Percentiles rank a stretch among this genome's conserved stretches.
These are phyloP conservation scores for Zoanthus sansibaricus DNA, from an alignment of 92 coral and sea anemone species.

Conservation along the genomic window DNA sequence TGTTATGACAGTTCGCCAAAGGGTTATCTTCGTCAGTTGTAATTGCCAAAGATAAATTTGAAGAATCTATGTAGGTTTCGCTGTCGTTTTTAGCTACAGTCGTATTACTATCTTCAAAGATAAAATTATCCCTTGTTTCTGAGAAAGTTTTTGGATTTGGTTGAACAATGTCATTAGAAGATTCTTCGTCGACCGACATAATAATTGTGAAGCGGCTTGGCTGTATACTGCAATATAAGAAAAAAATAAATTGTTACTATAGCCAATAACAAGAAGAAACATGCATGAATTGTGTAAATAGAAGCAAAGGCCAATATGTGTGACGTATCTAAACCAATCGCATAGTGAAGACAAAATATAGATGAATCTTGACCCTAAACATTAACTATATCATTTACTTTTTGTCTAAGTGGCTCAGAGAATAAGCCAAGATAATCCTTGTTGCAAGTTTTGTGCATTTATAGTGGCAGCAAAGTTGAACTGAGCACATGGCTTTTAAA, in stretches of 20 bases:
- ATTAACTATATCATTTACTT: background rate
- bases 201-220: background rate
- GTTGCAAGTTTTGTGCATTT: background rate
- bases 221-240: constrained; percentile 31
- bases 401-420: background rate
- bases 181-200: constrained; percentile 29
- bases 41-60: background rate
- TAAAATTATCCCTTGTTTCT: constrained; percentile 11
- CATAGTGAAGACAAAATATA: constrained; percentile 6
- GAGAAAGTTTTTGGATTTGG: background rate
- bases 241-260: constrained; percentile 9
- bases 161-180: constrained; percentile 6
- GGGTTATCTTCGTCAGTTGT: background rate
- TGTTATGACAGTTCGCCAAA: background rate
- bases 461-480: background rate
- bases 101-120: background rate
- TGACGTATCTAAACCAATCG: background rate
- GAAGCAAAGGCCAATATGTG: constrained; percentile 20
- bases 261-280: constrained; percentile 7
- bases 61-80: background rate
- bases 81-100: background rate
- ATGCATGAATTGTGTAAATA: background rate
- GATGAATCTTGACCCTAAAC: background rate
- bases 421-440: background rate
- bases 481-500: constrained; percentile 30